Conservation (phyloP, 2,113 vertebrate species). For the Acrocephalus arundinaceus region DNA sequence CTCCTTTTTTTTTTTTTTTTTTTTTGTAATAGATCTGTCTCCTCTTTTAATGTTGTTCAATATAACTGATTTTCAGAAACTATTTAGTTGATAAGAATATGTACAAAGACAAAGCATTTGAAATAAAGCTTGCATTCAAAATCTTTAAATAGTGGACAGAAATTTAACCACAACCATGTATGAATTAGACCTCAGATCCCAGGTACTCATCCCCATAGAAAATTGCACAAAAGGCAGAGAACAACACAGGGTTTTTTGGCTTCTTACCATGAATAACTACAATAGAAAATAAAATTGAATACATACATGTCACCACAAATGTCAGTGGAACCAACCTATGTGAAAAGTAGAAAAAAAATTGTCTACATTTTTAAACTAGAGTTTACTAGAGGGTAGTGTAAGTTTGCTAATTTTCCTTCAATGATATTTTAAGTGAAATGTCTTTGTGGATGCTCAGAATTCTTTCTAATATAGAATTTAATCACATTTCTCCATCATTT, state of each 20-base stretch:
- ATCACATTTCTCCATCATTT: background rate
- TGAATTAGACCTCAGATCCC: constrained; percentile 31
- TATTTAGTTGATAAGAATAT: constrained; percentile 43
- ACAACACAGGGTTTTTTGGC: background rate
- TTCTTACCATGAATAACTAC: background rate
- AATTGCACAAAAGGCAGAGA: constrained; percentile 56
- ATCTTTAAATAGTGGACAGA: background rate
- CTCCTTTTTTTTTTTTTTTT: background rate
- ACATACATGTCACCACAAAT: background rate
- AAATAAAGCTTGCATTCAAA: constrained; percentile 32
- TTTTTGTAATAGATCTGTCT: background rate
- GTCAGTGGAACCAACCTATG: background rate
- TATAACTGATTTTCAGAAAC: constrained; percentile 48
- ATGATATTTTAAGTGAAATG: constrained; percentile 61
- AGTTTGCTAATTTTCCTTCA: constrained; percentile 35
- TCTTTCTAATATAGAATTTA: background rate
- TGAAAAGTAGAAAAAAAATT: background rate
- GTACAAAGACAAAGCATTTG: constrained; percentile 50
- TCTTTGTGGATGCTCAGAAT: constrained; percentile 42
- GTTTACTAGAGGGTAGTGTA: background rate
- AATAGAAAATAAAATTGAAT: background rate
- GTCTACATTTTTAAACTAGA: background rate
- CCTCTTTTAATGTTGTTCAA: background rate
- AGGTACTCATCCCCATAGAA: constrained; percentile 44
- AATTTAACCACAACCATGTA: constrained; percentile 11